Base-by-base conservation (phyloP, 92 coral and sea anemone species). In the Actinernus sp. region DNA sequence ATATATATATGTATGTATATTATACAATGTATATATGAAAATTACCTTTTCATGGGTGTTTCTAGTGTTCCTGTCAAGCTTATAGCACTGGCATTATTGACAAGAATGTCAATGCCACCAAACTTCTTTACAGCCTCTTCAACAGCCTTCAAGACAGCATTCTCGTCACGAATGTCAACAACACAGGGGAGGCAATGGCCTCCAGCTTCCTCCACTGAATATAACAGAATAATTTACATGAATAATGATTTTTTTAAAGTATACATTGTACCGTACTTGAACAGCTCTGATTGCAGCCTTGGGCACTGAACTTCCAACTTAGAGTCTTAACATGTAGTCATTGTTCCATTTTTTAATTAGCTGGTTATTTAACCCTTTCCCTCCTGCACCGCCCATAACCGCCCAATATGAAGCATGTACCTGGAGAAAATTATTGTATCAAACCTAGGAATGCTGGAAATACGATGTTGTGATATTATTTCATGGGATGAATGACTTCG, bases 31-130 rank as follows among this genome's bases (percentile, higher is more conserved):
- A 14, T 16, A n/a, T n/a, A n/a, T n/a, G 11, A n/a, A 10, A 40
- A 58, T 73, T 49, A 93, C 96, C 61, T 90, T 77, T 94, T 94
- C 95, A 91, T 87, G 30, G 92, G 86, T 38, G 97, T 90, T 20
- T 88, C 87, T 44, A 87, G 55, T 3, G 98, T 94, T 38, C 98
- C 98, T 31, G 97, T 87, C 5, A 90, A 71, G 55, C 85, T 87
- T 29, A 94, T 94, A 18, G 97, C 98, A 81, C 98, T 90, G 22
- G 98, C 98, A 87, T 94, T 94, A 62, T 94, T 94, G 23, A 94
- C 95, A 59, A 94, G 78, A 48, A 94, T 87, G 26, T 94, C 98
- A 44, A 94, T 94, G 5, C 90, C 92, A 65, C 98, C 98, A 87
- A 90, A 94, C 45, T 55, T 83, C 78, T 86, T 75, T 27, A 94